Percentiles rank a stretch among this genome's conserved stretches.
Evolutionary conservation across 2,113 vertebrate species (phyloP).

Genomic region (Pedetes capensis): DNA sequence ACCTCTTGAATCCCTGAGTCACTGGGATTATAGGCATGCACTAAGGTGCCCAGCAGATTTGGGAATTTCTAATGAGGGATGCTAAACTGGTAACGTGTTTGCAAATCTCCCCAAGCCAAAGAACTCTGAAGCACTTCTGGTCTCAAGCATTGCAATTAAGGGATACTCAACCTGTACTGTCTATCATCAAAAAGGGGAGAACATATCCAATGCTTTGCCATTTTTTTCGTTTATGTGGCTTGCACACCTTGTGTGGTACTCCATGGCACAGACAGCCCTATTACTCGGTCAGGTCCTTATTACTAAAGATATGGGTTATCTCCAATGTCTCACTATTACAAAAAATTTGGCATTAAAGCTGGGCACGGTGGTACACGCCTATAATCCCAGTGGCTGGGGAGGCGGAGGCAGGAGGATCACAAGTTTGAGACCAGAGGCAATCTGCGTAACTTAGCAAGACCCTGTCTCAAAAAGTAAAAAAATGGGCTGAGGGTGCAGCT

Average conservation of each 20-base stretch:
- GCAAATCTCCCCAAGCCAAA: not conserved
- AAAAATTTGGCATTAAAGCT: not conserved
- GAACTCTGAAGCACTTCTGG: too few species aligned
- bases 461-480: too few species aligned
- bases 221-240: not conserved
- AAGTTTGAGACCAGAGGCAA: too few species aligned
- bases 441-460: too few species aligned
- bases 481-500: too few species aligned
- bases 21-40: too few species aligned
- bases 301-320: not conserved
- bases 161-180: not conserved
- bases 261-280: not conserved
- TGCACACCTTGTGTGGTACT: not conserved
- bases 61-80: not conserved
- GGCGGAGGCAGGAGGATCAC: too few species aligned
- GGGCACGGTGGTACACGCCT: too few species aligned
- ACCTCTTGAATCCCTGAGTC: too few species aligned
- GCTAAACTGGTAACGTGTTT: not conserved
- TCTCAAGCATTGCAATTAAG: not conserved
- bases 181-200: not conserved
- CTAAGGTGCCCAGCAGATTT: too few species aligned
- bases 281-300: not conserved
- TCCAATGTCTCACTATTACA: not conserved
- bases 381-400: too few species aligned
- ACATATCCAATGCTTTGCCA: accelerated